phyloP scores from a whole-genome alignment of 2,797 vertebrate species.

The Poeciliopsis paucimaculata region DNA sequence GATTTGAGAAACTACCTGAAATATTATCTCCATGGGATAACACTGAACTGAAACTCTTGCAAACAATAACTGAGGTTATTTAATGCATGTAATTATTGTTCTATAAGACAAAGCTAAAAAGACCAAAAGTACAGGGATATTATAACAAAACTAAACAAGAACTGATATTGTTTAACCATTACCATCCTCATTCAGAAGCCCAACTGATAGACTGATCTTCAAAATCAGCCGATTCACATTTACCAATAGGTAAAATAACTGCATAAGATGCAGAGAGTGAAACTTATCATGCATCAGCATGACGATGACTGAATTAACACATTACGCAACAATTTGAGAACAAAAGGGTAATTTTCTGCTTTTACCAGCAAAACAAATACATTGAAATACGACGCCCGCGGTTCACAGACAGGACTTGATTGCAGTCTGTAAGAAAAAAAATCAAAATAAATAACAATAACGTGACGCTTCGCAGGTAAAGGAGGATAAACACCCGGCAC shows the following conservation, averaged over 20 bases:
- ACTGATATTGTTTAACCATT: neutral
- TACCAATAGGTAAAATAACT: conserved; percentile 6
- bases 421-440: conserved; percentile 15
- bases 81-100: neutral
- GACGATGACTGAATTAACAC: neutral
- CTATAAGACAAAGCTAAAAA: neutral
- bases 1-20: conserved; percentile 13
- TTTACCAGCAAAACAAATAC: conserved; percentile 25
- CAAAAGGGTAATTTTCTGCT: neutral
- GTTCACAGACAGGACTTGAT: conserved; percentile 39
- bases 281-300: conserved; percentile 25
- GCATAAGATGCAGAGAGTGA: neutral
- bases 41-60: neutral
- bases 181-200: neutral
- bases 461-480: conserved; percentile 46
- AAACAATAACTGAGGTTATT: neutral
- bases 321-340: neutral
- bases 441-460: neutral
- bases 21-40: neutral
- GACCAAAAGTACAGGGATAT: neutral
- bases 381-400: neutral
- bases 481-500: conserved; percentile 1
- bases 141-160: neutral
- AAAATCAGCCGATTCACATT: conserved; percentile 13
- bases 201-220: neutral